Evolutionary conservation across 2,797 vertebrate genomes (phyloP).

Genomic region (Bradypodion ventrale): DNA sequence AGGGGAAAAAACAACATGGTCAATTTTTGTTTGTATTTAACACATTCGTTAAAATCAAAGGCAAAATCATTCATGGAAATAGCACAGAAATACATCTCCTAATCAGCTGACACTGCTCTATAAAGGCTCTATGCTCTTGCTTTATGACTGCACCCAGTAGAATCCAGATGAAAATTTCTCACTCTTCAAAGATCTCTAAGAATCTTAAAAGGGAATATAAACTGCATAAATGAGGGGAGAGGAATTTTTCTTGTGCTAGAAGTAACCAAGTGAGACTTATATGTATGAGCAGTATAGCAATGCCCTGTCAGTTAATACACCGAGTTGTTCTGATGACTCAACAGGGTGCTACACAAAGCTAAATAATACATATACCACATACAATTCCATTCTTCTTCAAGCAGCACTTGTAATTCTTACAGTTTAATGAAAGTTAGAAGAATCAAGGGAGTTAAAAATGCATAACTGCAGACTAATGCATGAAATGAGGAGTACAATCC

Average conservation of each 20-base stretch:
- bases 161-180: slow-evolving; percentile 22
- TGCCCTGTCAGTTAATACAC: slow-evolving; percentile 1
- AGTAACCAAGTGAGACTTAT: slow-evolving; percentile 7
- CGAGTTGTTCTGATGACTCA: slow-evolving; percentile 21
- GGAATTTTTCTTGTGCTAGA: neutral
- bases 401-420: slow-evolving; percentile 28
- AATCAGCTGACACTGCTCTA: neutral
- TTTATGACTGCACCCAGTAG: neutral
- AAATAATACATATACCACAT: slow-evolving; percentile 36
- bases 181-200: slow-evolving; percentile 16
- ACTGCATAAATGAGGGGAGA: slow-evolving; percentile 9
- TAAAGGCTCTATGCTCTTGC: neutral
- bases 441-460: slow-evolving; percentile 10
- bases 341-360: slow-evolving; percentile 19
- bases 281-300: slow-evolving; percentile 6
- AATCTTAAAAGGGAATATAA: slow-evolving; percentile 30
- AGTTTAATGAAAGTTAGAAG: slow-evolving; percentile 14
- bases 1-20: neutral
- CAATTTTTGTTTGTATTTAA: slow-evolving; percentile 12
- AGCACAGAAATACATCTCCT: neutral
- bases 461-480: neutral
- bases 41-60: neutral
- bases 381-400: neutral
- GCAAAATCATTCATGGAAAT: neutral
- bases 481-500: neutral